Evolutionary conservation across 2,113 vertebrate species (phyloP).

Genomic region (Prunella fulvescens): DNA sequence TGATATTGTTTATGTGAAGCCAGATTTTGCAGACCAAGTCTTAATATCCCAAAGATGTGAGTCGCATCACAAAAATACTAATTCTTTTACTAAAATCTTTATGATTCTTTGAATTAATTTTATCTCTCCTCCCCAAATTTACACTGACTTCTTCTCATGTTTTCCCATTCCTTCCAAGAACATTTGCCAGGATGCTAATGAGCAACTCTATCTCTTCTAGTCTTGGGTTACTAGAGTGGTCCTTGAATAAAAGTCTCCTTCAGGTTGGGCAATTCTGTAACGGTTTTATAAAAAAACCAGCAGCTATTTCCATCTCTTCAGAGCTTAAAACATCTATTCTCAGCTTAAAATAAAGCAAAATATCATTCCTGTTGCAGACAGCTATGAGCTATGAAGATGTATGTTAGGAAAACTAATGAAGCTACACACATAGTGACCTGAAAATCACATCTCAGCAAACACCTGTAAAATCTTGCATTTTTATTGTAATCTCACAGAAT

Average conservation of each 20-base stretch:
- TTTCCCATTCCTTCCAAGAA: neutral
- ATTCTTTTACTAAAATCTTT: neutral
- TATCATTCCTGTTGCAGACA: neutral
- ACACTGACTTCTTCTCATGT: neutral
- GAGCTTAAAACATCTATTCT: no score
- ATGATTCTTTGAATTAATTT: neutral
- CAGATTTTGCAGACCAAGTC: neutral
- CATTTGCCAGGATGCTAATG: neutral
- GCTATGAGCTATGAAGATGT: neutral
- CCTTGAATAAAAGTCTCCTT: neutral
- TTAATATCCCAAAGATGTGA: neutral
- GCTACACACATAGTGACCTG: neutral
- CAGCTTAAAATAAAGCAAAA: neutral
- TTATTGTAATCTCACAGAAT: neutral
- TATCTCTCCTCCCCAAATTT: neutral
- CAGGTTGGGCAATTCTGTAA: neutral
- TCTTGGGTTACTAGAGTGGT: neutral
- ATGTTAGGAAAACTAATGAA: neutral
- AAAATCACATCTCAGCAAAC: neutral
- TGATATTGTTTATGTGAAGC: neutral
- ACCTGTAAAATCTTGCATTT: neutral
- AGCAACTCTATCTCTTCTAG: neutral
- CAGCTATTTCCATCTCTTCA: neutral
- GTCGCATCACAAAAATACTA: neutral
- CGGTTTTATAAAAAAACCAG: neutral